phyloP scores from a whole-genome alignment of 2,113 vertebrate species.

The Rhinoderma darwinii region DNA sequence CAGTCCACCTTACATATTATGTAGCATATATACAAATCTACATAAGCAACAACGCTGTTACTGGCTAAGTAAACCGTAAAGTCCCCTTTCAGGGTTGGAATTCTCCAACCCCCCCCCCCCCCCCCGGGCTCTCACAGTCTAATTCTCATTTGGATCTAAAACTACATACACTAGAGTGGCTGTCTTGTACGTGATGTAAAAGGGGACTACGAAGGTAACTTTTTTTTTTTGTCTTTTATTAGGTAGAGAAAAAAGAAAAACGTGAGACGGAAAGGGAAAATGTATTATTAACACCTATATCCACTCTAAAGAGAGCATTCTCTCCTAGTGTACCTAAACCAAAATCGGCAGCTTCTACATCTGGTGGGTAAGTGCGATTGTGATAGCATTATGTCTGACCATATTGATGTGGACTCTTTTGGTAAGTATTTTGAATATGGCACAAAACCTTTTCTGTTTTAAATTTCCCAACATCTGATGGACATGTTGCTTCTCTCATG shows the following conservation, averaged over 20 bases:
- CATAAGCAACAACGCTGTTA: too few relatives aligned
- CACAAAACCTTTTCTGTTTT: background rate
- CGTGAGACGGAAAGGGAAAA: conserved; percentile 77
- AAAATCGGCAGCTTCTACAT: conserved; percentile 78
- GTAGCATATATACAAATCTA: too few relatives aligned
- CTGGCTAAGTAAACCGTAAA: too few relatives aligned
- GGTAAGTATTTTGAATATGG: too few relatives aligned
- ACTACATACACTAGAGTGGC: background rate
- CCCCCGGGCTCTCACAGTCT: too few relatives aligned
- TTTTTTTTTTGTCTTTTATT: background rate
- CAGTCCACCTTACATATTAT: too few relatives aligned
- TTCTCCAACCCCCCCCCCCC: too few relatives aligned
- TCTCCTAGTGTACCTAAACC: conserved; percentile 79
- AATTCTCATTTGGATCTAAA: background rate
- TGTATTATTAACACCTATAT: conserved; percentile 78
- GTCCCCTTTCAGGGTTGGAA: too few relatives aligned
- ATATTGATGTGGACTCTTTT: background rate
- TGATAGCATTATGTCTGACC: background rate
- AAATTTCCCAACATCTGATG: too few relatives aligned
- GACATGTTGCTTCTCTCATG: too few relatives aligned
- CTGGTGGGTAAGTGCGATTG: conserved; percentile 82
- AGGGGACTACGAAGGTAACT: too few relatives aligned
- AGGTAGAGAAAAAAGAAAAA: conserved; percentile 78
- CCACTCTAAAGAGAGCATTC: conserved; percentile 74
- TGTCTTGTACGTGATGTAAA: too few relatives aligned